Conservation (phyloP, 2,888 invertebrate genomes). For the Amblyteles armatorius region DNA sequence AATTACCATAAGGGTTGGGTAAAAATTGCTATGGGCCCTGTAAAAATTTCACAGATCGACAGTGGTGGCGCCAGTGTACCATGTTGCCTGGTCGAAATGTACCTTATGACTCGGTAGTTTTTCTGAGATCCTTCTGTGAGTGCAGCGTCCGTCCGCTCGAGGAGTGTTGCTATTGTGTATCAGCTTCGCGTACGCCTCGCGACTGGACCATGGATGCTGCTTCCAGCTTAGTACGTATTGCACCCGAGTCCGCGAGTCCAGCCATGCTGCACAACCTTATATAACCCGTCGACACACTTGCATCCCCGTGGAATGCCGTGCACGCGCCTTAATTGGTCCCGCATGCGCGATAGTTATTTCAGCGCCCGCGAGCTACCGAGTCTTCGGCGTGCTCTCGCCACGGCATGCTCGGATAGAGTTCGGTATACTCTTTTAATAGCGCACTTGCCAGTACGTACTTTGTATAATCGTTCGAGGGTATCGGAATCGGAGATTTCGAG, state of each 20-base stretch:
- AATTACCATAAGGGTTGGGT: too few species aligned
- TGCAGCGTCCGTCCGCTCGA: background rate
- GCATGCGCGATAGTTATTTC: slow-evolving; percentile 67
- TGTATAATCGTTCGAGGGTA: slow-evolving; percentile 44
- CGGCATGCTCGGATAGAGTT: background rate
- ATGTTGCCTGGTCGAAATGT: too few species aligned
- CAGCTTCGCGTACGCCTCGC: slow-evolving; percentile 25
- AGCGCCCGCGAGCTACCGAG: slow-evolving; percentile 39
- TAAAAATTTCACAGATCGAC: too few species aligned
- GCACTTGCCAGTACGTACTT: slow-evolving; percentile 33
- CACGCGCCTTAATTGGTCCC: slow-evolving; percentile 75
- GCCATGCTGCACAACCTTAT: slow-evolving; percentile 73
- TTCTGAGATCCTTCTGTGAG: too few species aligned
- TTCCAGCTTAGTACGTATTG: slow-evolving; percentile 24
- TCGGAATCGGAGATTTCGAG: slow-evolving; percentile 24
- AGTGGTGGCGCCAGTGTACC: too few species aligned
- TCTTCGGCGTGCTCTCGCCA: slow-evolving; percentile 18
- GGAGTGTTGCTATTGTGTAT: slow-evolving; percentile 12
- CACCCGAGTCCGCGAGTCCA: slow-evolving; percentile 47
- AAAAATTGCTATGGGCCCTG: too few species aligned
- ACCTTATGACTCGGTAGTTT: too few species aligned
- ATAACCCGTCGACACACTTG: slow-evolving; percentile 77
- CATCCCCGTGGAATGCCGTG: slow-evolving; percentile 72
- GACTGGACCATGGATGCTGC: slow-evolving; percentile 37
- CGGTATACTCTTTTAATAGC: slow-evolving; percentile 19